Evolutionary conservation across 2,797 vertebrate species (phyloP).

Genomic region (Artibeus jamaicensis): DNA sequence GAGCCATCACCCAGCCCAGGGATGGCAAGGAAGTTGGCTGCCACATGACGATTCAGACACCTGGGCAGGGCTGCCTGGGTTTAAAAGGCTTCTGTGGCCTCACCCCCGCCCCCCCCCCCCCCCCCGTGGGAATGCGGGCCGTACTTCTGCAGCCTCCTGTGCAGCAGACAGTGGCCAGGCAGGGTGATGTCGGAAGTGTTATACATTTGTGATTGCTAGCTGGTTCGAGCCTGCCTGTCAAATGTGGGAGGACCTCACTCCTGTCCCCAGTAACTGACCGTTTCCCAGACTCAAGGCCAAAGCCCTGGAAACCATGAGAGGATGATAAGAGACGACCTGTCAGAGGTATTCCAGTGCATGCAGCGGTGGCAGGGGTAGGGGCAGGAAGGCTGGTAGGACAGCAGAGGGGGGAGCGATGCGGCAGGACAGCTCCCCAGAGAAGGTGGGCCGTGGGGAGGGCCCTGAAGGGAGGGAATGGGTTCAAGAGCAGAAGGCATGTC

Average conservation of each 20-base stretch:
- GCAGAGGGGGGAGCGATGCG: neutral
- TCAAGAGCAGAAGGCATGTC: neutral
- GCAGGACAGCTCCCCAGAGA: neutral
- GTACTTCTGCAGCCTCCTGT: neutral
- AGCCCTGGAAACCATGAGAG: neutral
- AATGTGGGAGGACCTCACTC: neutral
- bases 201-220: neutral
- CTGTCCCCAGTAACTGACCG: neutral
- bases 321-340: neutral
- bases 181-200: rapidly evolving
- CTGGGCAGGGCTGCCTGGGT: neutral
- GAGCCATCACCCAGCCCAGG: neutral
- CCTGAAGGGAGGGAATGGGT: neutral
- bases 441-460: neutral
- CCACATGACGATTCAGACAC: neutral
- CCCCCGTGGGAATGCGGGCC: neutral
- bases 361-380: neutral
- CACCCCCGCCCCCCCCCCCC: neutral
- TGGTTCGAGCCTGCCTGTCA: neutral
- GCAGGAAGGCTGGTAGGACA: neutral
- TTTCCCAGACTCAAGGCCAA: constrained; percentile 16
- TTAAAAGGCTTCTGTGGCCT: neutral
- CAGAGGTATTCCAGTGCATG: neutral
- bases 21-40: neutral
- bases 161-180: neutral